Evolutionary conservation across 2,113 vertebrate genomes (phyloP).

Genomic region (Monopterus albus): DNA sequence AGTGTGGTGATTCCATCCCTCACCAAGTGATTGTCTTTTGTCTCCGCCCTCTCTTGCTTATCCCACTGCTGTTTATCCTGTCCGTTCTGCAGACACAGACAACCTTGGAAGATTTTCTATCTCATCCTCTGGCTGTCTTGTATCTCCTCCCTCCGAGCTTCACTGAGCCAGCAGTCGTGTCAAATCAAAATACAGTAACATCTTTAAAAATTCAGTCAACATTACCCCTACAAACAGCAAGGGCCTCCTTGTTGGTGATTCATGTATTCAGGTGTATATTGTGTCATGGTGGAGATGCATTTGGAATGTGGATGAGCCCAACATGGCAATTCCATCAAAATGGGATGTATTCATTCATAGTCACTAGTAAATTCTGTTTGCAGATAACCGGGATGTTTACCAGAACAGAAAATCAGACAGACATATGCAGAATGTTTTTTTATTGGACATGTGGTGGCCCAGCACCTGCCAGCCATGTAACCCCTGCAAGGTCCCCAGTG

Average conservation of each 20-base stretch:
- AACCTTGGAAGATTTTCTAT: conserved; percentile 34
- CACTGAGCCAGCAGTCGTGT: conserved; percentile 63
- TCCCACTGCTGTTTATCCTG: conserved; percentile 54
- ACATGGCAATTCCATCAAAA: conserved; percentile 77
- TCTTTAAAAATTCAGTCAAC: conserved; percentile 83
- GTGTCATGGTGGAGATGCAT: conserved; percentile 74
- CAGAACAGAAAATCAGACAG: conserved; percentile 39
- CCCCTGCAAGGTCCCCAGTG: conserved; percentile 45
- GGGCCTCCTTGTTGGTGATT: conserved; percentile 78
- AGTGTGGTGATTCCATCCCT: conserved; percentile 47
- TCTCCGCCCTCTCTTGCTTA: conserved; percentile 40
- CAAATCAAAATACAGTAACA: conserved; percentile 79
- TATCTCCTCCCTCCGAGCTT: conserved; percentile 21
- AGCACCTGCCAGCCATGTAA: conserved; percentile 55
- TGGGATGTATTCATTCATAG: conserved; percentile 81
- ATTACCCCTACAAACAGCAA: conserved; percentile 71
- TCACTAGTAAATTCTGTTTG: conserved; percentile 75
- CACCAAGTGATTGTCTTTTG: conserved; percentile 60
- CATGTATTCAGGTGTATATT: conserved; percentile 82
- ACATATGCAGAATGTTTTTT: conserved; percentile 68
- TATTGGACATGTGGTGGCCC: conserved; percentile 47
- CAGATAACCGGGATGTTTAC: conserved; percentile 78
- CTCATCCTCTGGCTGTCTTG: conserved; percentile 43
- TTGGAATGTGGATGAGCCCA: conserved; percentile 45
- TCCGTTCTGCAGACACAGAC: conserved; percentile 43